phyloP scores from a whole-genome alignment of 2,113 vertebrate species.

The Anhinga anhinga region DNA sequence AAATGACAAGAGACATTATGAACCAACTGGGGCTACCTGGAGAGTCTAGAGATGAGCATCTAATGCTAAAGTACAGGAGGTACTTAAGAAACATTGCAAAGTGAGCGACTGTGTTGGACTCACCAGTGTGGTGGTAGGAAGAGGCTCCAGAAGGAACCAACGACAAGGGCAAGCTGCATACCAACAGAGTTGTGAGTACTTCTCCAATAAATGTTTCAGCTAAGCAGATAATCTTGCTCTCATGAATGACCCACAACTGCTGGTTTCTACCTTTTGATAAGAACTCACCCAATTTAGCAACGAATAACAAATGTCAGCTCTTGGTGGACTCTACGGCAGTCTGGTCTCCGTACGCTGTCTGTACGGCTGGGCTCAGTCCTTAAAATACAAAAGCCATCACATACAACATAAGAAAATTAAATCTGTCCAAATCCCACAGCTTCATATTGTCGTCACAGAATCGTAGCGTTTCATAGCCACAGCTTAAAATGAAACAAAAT shows the following conservation, averaged over 20 bases:
- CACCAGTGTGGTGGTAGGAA: fast-evolving
- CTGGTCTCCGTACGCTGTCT: background rate
- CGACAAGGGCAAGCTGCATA: fast-evolving
- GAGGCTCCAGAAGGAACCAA: background rate
- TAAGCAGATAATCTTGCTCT: background rate
- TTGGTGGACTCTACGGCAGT: background rate
- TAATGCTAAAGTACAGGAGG: background rate
- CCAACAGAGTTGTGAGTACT: fast-evolving
- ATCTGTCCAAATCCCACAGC: background rate
- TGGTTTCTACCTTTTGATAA: background rate
- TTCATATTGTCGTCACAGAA: background rate
- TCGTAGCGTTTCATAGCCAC: background rate
- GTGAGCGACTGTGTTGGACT: background rate
- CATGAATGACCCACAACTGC: fast-evolving
- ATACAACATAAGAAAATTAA: background rate
- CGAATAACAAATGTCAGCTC: background rate
- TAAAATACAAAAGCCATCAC: background rate
- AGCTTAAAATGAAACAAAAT: background rate
- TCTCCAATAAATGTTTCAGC: background rate
- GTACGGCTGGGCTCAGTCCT: background rate
- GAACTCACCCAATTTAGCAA: background rate
- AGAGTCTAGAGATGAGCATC: background rate
- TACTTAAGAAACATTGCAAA: fast-evolving
- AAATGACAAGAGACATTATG: background rate
- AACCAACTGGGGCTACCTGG: background rate